Base-by-base conservation (phyloP, 1,140 invertebrate genomes). In the Drosophila athabasca region DNA sequence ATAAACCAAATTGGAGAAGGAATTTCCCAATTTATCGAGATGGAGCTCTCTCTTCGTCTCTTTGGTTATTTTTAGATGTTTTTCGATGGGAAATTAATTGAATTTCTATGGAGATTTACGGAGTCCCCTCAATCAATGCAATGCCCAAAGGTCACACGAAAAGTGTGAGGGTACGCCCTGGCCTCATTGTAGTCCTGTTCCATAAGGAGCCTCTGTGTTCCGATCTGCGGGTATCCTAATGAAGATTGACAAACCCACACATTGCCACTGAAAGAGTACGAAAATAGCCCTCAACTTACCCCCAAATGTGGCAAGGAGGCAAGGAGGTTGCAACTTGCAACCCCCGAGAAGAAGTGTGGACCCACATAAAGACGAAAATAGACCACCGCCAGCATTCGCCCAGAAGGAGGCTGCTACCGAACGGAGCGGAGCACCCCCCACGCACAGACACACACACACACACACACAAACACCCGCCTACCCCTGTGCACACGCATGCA, bases 311-410 rank as follows among this genome's bases (percentile, higher is more conserved):
- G 51, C 44, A 26, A 54, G 43, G 41, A 19, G n/a, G n/a, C n/a
- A n/a, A n/a, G 17, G 17, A 19, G 17, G 17, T 19, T 19, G 1
- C 17, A 19, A 1, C 17, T 44, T 43, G 29, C 64, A 58, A 74
- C 50, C 71, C 51, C 45, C 22, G 43, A 43, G 29, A 49, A 50
- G 64, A 58, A 54, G 35, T 45, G 35, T 52, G 65, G 67, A 66
- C 80, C 80, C 80, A 84, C 81, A 84, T 84, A 45, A 49, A 52
- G 66, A 51, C 66, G 15, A 57, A 84, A 84, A 84, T 85, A 84
- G 79, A 65, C 54, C 62, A 65, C 54, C 62, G 64, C 81, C 81
- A 59, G 82, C 81, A 85, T 85, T 44, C 59, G 73, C 52, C 74
- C 81, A 85, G 73, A 74, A 74, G 55, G 49, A 69, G 73, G 24